Evolutionary conservation across 2,797 vertebrate species (phyloP), one percentile per base, ranked within the genome.

Genomic region (Clarias pachynema): DNA sequence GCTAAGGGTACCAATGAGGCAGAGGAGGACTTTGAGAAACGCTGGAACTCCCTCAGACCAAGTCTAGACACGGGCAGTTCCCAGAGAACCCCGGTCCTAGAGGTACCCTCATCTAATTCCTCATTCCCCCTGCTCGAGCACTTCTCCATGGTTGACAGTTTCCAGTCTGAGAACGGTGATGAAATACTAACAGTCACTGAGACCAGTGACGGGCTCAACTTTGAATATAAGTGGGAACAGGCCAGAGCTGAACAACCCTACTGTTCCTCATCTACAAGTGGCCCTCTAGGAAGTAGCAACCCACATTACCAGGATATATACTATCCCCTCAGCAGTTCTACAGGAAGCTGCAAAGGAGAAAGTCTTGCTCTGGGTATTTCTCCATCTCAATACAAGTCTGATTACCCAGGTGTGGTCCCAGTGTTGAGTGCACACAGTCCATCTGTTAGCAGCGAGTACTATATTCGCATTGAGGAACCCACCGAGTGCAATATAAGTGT

Each of bases 211-310:
- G 98, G 98, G 85, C 97, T 99, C 85, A 98, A 98, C 91, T 99
- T 99, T 16, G 98, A 99, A 91, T 99, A 97, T 92, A 97, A 97
- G 89, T 99, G 98, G 98, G 98, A 99, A 89, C 96, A 96, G 57
- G 96, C 95, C 20, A 92, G 95, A 75, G 92, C 96, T 0, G 96
- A 97, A 84, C 95, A 96, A 78, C 94, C 96, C 4, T 97, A 97
- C 92, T 95, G 94, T 80, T 93, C 95, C 0, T 95, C 96, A 0
- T 95, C 95, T 70, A 94, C 95, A 84, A 95, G 94, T 82, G 96
- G 94, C 0, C 90, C 93, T 0, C 91, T 96, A 69, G 96, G 97
- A 80, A 97, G 97, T 26, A 94, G 94, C 62, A 95, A 95, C 1
- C 92, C 95, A 6, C 93, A 95, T 86, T 97, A 96, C 89, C 97